A percentile compares a stretch with the other conserved stretches of the same genome.
These are phyloP conservation scores for Siphamia tubifer DNA, from an alignment of 2,113 vertebrate genomes.

Conservation along the genomic window DNA sequence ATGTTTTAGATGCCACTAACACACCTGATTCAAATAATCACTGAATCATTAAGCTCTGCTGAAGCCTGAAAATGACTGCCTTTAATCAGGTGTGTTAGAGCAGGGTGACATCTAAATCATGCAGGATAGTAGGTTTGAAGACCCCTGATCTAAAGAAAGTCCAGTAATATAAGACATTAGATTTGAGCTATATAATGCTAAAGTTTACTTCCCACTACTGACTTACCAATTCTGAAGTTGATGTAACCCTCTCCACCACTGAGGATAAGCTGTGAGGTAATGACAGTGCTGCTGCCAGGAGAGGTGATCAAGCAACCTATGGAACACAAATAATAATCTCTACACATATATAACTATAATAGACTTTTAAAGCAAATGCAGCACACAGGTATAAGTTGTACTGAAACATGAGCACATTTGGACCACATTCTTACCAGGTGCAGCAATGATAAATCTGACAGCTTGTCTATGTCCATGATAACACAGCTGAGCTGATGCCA, in stretches of 20 bases:
- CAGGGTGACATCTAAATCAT: too few relatives aligned
- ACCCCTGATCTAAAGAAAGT: not conserved
- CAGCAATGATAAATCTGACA: constrained; percentile 79
- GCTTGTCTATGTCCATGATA: constrained; percentile 82
- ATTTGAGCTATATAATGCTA: not conserved
- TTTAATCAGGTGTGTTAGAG: too few relatives aligned
- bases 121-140: too few relatives aligned
- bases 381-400: not conserved
- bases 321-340: not conserved
- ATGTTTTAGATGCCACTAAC: too few relatives aligned
- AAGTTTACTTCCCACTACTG: not conserved
- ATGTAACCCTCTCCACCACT: constrained; percentile 88
- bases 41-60: too few relatives aligned
- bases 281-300: constrained; percentile 50
- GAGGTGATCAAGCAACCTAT: constrained; percentile 76
- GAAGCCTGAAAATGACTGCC: too few relatives aligned
- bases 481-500: constrained; percentile 75
- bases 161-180: not conserved
- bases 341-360: not conserved
- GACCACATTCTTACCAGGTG: constrained; percentile 61
- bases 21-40: too few relatives aligned
- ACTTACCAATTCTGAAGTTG: constrained; percentile 85
- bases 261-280: constrained; percentile 79
- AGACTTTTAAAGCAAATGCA: not conserved
- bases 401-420: not conserved